Evolutionary conservation across 2,797 vertebrate species (phyloP).

Genomic region (Silurus aristotelis): DNA sequence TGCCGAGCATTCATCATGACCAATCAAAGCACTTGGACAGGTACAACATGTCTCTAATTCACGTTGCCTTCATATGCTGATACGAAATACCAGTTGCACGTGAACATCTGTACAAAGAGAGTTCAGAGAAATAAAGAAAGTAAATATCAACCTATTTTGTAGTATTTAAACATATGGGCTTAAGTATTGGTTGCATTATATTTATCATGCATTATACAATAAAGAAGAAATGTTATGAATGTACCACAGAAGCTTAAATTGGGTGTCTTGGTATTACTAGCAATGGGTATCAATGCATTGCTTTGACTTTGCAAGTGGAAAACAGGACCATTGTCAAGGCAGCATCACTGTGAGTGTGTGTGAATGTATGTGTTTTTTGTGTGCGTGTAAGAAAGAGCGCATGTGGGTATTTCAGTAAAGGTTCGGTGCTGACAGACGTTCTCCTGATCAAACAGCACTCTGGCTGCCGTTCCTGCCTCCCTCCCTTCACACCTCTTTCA

Average conservation of each 20-base stretch:
- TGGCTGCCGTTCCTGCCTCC: constrained; percentile 41
- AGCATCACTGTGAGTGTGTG: background rate
- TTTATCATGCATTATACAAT: background rate
- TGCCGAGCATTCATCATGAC: constrained; percentile 84
- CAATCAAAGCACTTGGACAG: constrained; percentile 88
- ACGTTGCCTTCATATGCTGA: background rate
- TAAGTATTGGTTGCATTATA: background rate
- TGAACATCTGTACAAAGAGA: background rate
- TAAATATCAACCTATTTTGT: background rate
- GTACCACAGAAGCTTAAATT: background rate
- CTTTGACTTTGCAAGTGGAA: constrained; percentile 2
- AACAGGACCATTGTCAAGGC: background rate
- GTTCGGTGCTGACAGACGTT: constrained; percentile 32
- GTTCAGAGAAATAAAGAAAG: too few relatives aligned
- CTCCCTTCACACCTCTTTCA: constrained; percentile 47
- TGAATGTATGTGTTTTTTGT: background rate
- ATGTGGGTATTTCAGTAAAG: constrained; percentile 21
- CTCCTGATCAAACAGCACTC: constrained; percentile 49
- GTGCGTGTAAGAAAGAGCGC: background rate
- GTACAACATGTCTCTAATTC: constrained; percentile 62
- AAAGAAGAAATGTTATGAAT: background rate
- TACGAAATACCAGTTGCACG: background rate
- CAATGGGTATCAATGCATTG: background rate
- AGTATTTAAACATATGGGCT: background rate
- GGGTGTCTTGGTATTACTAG: background rate